These are phyloP conservation scores for Strigops habroptila DNA, from an alignment of 2,113 vertebrate genomes.

Conservation along the genomic window DNA sequence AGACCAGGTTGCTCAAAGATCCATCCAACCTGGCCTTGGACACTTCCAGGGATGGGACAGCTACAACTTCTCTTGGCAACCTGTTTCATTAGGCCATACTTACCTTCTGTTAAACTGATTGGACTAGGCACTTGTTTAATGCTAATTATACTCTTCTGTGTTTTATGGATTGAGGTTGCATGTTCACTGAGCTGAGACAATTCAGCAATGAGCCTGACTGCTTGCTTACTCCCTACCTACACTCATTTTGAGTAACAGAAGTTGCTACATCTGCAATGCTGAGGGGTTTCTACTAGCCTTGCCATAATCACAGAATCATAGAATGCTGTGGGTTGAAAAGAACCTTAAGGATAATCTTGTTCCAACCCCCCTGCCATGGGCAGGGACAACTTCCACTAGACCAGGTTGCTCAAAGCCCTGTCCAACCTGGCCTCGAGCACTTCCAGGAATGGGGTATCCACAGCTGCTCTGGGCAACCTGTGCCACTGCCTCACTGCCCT, in stretches of 20 bases:
- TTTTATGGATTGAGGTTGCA: slow-evolving; percentile 24
- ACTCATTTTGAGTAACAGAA: background rate
- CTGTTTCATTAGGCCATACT: background rate
- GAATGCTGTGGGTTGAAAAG: background rate
- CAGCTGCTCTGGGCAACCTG: background rate
- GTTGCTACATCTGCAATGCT: background rate
- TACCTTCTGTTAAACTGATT: slow-evolving; percentile 8
- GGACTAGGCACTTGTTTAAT: slow-evolving; percentile 5
- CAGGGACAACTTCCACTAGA: background rate
- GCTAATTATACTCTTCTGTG: slow-evolving; percentile 35
- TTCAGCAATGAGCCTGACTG: background rate
- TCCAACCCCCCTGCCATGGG: background rate
- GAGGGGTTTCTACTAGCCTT: background rate
- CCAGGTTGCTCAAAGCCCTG: background rate
- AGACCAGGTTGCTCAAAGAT: background rate
- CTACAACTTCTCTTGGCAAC: background rate
- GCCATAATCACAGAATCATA: background rate
- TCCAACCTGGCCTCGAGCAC: background rate
- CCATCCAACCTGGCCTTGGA: background rate
- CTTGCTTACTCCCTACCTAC: background rate
- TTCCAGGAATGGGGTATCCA: background rate
- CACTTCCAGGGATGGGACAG: background rate
- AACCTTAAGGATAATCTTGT: background rate
- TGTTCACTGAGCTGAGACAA: background rate
- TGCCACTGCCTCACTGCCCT: background rate